Conservation (phyloP, 2,888 invertebrate species). For the Rapana venosa region DNA sequence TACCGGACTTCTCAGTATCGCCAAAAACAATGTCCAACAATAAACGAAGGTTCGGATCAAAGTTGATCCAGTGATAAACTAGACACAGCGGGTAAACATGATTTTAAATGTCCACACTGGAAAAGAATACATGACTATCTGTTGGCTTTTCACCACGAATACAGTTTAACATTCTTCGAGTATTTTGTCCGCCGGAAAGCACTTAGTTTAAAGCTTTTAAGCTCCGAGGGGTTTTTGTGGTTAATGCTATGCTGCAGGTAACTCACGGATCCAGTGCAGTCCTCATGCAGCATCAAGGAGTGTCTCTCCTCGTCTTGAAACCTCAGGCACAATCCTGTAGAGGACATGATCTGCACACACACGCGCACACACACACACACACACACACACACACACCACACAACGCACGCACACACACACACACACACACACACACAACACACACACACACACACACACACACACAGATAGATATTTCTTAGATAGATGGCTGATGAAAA, state of each 20-base stretch:
- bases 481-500: too few relatives aligned
- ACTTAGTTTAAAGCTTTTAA: not conserved
- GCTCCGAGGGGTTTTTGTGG: not conserved
- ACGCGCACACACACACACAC: not conserved
- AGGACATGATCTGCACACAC: slow-evolving; percentile 23
- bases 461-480: not conserved
- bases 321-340: slow-evolving; percentile 24
- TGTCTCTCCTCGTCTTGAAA: not conserved
- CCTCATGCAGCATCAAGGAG: not conserved
- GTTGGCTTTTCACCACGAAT: too few relatives aligned
- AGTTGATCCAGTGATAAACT: too few relatives aligned
- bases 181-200: too few relatives aligned
- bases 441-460: slow-evolving; percentile 82
- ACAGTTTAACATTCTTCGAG: too few relatives aligned
- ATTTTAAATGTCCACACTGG: too few relatives aligned
- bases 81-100: too few relatives aligned
- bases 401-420: not conserved
- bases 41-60: too few relatives aligned
- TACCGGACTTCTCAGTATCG: too few relatives aligned
- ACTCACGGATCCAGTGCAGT: slow-evolving; percentile 17
- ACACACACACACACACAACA: not conserved
- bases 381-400: slow-evolving; percentile 16
- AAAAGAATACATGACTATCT: too few relatives aligned
- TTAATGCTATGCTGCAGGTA: not conserved
- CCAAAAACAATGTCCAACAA: too few relatives aligned